A percentile compares a stretch with the other conserved stretches of the same genome.
These are phyloP conservation scores for Muscina levida DNA, from an alignment of 2,888 invertebrate species.

Conservation along the genomic window DNA sequence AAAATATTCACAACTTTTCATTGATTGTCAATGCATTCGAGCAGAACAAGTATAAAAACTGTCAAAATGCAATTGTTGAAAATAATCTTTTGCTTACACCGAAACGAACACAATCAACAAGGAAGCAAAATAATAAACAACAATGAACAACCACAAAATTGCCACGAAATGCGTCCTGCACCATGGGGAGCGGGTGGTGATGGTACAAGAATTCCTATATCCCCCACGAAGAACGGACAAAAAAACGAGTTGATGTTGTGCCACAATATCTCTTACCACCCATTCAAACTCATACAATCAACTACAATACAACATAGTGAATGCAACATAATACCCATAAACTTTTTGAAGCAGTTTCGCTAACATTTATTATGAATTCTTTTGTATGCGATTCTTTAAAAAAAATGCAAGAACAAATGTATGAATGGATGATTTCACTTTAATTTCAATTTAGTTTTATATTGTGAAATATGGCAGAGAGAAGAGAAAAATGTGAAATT, in stretches of 20 bases:
- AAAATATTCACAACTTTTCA: neutral
- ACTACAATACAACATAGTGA: too few species aligned
- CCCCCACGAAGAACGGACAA: neutral
- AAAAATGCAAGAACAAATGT: too few species aligned
- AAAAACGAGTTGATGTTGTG: neutral
- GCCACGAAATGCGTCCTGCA: neutral
- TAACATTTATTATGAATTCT: too few species aligned
- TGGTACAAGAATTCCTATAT: neutral
- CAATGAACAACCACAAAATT: neutral
- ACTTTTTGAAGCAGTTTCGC: too few species aligned
- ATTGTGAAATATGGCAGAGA: too few species aligned
- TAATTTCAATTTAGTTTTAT: too few species aligned
- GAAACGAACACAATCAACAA: neutral
- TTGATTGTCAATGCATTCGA: neutral
- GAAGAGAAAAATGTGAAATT: too few species aligned
- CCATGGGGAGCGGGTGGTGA: too few species aligned
- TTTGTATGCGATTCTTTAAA: too few species aligned
- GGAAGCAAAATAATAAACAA: too few species aligned
- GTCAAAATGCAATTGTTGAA: constrained; percentile 9
- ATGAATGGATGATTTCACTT: too few species aligned
- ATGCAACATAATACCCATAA: too few species aligned
- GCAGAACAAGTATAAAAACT: neutral
- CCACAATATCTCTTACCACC: neutral
- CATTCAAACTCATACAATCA: neutral
- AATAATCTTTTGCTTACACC: constrained; percentile 4